Percentiles rank a stretch among this genome's conserved stretches.
phyloP scores from a whole-genome alignment of 37 sponge, comb jelly and placozoan genomes.

The Chondrosia reniformis region DNA sequence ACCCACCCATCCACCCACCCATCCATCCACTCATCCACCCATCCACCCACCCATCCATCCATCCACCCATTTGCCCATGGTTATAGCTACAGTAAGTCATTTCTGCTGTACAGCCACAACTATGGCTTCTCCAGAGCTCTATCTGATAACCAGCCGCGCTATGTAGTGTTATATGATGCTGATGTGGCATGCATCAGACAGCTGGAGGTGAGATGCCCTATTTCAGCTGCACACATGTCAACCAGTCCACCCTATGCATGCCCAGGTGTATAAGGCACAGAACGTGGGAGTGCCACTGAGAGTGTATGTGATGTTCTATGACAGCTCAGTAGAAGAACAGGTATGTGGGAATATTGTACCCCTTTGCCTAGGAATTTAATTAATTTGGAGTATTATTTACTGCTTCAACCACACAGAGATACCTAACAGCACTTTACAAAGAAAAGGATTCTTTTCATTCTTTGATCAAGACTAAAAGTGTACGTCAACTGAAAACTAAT shows the following conservation, averaged over 20 bases:
- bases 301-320: slow-evolving; percentile 95
- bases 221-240: neutral
- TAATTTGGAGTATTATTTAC: neutral
- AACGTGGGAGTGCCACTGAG: slow-evolving; percentile 71
- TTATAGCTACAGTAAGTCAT: no score
- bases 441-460: slow-evolving; percentile 95
- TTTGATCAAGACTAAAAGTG: slow-evolving; percentile 82
- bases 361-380: neutral
- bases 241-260: neutral
- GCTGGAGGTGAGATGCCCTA: slow-evolving; percentile 80
- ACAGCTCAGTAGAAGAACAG: slow-evolving; percentile 96
- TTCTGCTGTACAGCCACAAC: slow-evolving; percentile 39
- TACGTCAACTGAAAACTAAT: no score
- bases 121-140: slow-evolving; percentile 51
- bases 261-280: slow-evolving; percentile 52
- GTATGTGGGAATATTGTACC: slow-evolving; percentile 7
- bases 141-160: slow-evolving; percentile 50
- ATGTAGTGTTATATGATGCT: slow-evolving; percentile 86
- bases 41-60: no score
- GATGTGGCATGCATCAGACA: slow-evolving; percentile 82
- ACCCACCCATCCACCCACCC: no score
- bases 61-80: no score
- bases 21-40: no score
- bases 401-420: slow-evolving; percentile 48
- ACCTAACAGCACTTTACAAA: slow-evolving; percentile 75